Percentiles rank a stretch among this genome's conserved stretches.
phyloP scores from a whole-genome alignment of 2,113 vertebrate species.

The Martes martes region DNA sequence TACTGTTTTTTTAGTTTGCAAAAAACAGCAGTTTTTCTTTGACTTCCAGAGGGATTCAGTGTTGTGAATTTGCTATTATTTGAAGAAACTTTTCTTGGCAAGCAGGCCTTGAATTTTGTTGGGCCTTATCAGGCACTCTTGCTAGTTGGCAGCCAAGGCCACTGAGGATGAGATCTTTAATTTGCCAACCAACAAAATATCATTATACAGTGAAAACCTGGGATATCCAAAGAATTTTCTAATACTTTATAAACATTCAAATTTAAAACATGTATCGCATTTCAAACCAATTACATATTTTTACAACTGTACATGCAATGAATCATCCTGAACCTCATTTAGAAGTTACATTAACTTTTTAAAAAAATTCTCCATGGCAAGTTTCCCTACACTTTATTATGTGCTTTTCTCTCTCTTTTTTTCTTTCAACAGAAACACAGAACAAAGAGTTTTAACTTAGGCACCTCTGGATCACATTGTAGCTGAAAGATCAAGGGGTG shows the following conservation, averaged over 20 bases:
- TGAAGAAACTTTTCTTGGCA: constrained; percentile 30
- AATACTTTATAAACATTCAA: neutral
- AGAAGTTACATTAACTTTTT: neutral
- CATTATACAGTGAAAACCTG: neutral
- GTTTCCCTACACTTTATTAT: neutral
- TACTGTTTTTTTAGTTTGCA: neutral
- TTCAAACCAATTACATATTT: neutral
- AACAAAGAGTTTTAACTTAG: neutral
- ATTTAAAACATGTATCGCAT: neutral
- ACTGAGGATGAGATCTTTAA: constrained; percentile 10
- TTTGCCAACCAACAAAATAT: neutral
- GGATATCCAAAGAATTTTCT: neutral
- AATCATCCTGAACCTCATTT: neutral
- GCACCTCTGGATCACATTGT: neutral
- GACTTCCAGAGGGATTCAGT: neutral
- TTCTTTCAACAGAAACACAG: neutral
- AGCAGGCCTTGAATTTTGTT: neutral
- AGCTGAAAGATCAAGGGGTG: neutral
- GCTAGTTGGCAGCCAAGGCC: neutral
- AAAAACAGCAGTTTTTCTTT: neutral
- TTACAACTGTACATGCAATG: neutral
- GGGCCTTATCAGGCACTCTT: neutral
- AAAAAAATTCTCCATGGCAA: neutral
- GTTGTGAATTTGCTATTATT: constrained; percentile 11
- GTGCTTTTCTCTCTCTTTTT: neutral